phyloP scores from a whole-genome alignment of 2,113 vertebrate species.

The Odocoileus virginianus region DNA sequence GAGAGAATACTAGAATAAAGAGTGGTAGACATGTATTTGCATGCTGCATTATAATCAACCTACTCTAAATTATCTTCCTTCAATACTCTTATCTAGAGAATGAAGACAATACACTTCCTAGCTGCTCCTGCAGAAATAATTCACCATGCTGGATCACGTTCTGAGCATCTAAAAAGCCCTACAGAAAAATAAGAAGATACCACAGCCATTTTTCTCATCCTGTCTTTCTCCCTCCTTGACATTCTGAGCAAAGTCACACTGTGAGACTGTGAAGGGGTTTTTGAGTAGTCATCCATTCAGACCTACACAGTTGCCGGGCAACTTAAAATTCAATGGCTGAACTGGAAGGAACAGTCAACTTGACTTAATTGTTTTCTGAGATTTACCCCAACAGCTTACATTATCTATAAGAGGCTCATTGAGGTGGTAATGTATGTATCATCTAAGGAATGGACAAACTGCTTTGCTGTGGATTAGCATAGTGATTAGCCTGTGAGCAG shows the following conservation, averaged over 20 bases:
- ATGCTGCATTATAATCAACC: neutral
- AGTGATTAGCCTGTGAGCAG: neutral
- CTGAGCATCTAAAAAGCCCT: neutral
- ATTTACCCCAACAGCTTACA: neutral
- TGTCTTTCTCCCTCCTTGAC: neutral
- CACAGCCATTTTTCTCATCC: neutral
- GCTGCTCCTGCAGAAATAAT: neutral
- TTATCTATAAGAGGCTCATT: neutral
- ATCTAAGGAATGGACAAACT: neutral
- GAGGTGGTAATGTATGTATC: neutral
- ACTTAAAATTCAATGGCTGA: neutral
- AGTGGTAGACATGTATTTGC: neutral
- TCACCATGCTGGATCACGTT: neutral
- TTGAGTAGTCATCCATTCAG: neutral
- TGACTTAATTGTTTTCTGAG: neutral
- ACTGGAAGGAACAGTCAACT: neutral
- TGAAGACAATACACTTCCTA: neutral
- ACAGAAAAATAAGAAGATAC: neutral
- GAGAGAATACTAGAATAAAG: neutral
- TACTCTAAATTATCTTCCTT: neutral
- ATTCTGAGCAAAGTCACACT: neutral
- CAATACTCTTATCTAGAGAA: neutral
- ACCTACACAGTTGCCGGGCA: neutral
- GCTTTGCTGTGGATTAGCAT: neutral
- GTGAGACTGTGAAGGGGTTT: too few relatives aligned